Conservation (phyloP, 2,888 invertebrate species). For the Eristalinus aeneus region DNA sequence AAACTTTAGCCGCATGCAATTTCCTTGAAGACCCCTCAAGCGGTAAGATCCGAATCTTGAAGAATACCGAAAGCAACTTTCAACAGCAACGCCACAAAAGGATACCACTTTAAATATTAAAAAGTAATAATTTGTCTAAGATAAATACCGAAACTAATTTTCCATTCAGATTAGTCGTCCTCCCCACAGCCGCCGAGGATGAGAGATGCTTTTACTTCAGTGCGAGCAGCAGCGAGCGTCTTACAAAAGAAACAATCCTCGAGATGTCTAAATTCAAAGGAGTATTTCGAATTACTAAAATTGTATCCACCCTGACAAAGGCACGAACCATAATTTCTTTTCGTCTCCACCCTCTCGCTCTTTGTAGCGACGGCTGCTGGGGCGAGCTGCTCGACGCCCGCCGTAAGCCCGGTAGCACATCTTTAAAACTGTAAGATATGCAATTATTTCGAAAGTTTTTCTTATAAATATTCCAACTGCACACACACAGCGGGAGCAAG, state of each 20-base stretch:
- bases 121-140: slow-evolving; percentile 69
- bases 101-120: slow-evolving; percentile 70
- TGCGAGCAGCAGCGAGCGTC: neutral
- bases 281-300: slow-evolving; percentile 69
- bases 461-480: slow-evolving; percentile 69
- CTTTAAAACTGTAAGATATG: slow-evolving; percentile 79
- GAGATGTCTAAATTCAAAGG: slow-evolving; percentile 62
- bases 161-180: slow-evolving; percentile 61
- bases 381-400: neutral
- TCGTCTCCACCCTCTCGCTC: neutral
- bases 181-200: neutral
- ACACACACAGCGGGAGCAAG: slow-evolving; percentile 32
- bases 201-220: slow-evolving; percentile 40
- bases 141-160: slow-evolving; percentile 69
- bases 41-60: slow-evolving; percentile 13
- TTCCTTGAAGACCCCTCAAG: neutral
- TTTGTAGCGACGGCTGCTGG: neutral
- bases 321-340: slow-evolving; percentile 31
- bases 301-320: slow-evolving; percentile 35
- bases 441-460: slow-evolving; percentile 77
- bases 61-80: slow-evolving; percentile 37
- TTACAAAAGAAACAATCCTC: slow-evolving; percentile 67
- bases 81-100: slow-evolving; percentile 55
- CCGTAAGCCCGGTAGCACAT: slow-evolving; percentile 62
- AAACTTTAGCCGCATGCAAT: neutral